Evolutionary conservation across 2,888 invertebrate species (phyloP).

Genomic region (Stomorhina lunata): DNA sequence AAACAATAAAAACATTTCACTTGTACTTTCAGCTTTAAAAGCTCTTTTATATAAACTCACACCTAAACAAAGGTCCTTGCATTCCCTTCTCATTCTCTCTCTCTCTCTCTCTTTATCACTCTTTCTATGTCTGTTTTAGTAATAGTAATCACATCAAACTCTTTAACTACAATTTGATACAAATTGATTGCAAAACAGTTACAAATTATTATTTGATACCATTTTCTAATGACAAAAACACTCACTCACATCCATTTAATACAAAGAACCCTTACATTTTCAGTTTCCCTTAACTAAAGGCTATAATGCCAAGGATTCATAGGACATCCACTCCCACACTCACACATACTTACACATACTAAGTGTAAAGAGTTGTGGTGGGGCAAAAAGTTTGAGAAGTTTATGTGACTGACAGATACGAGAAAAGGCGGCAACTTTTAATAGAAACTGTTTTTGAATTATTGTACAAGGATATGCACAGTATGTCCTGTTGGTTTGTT

Average conservation of each 20-base stretch:
- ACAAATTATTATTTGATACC: constrained; percentile 62
- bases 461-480: constrained; percentile 67
- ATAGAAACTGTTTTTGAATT: constrained; percentile 77
- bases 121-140: background rate
- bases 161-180: constrained; percentile 52
- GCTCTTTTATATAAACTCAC: too few relatives aligned
- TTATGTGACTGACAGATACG: constrained; percentile 75
- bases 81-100: too few relatives aligned
- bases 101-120: too few relatives aligned
- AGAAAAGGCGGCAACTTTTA: constrained; percentile 76
- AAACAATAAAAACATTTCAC: constrained; percentile 30
- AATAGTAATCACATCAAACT: constrained; percentile 12
- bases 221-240: background rate
- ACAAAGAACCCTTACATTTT: background rate
- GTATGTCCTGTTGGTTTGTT: background rate
- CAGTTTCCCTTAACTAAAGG: constrained; percentile 53
- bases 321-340: constrained; percentile 48
- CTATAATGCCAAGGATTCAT: constrained; percentile 11
- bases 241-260: background rate
- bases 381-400: constrained; percentile 65
- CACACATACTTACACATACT: too few relatives aligned
- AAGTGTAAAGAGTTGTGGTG: too few relatives aligned
- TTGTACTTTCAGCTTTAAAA: constrained; percentile 30
- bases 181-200: constrained; percentile 64
- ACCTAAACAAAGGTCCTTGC: too few relatives aligned